A percentile compares a stretch with the other conserved stretches of the same genome.
phyloP scores from a whole-genome alignment of 1,140 invertebrate genomes.

The Drosophila pseudoananassae region DNA sequence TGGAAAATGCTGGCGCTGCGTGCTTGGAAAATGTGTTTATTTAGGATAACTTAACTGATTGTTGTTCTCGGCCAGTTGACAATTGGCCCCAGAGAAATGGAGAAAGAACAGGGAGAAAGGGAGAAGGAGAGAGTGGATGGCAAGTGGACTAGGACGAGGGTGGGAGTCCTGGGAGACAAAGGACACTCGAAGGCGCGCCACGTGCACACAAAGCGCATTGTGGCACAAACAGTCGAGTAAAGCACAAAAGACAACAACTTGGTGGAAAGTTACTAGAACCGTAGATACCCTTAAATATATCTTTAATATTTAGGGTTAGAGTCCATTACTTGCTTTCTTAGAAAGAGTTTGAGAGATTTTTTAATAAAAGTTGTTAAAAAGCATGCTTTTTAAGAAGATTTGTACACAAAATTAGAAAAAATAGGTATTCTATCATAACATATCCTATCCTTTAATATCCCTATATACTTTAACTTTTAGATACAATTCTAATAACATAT shows the following conservation, averaged over 20 bases:
- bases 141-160: not conserved
- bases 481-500: no score
- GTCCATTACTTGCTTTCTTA: no score
- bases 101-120: not conserved
- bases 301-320: no score
- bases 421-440: no score
- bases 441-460: no score
- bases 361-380: no score
- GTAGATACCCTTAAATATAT: constrained; percentile 5
- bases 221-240: constrained; percentile 1
- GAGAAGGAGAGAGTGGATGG: not conserved
- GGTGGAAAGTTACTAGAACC: not conserved
- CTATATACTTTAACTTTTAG: no score
- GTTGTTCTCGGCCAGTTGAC: constrained; percentile 65
- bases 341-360: no score
- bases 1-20: constrained; percentile 62
- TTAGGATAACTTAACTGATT: constrained; percentile 77
- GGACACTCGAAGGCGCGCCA: constrained; percentile 53
- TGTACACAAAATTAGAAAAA: no score
- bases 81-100: constrained; percentile 48
- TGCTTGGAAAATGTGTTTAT: constrained; percentile 79
- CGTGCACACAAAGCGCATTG: constrained; percentile 65
- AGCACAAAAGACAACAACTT: constrained; percentile 10
- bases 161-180: constrained; percentile 11
- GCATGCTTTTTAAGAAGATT: no score